Base-by-base conservation (phyloP, 2,113 vertebrate genomes). In the Podarcis raffonei region DNA sequence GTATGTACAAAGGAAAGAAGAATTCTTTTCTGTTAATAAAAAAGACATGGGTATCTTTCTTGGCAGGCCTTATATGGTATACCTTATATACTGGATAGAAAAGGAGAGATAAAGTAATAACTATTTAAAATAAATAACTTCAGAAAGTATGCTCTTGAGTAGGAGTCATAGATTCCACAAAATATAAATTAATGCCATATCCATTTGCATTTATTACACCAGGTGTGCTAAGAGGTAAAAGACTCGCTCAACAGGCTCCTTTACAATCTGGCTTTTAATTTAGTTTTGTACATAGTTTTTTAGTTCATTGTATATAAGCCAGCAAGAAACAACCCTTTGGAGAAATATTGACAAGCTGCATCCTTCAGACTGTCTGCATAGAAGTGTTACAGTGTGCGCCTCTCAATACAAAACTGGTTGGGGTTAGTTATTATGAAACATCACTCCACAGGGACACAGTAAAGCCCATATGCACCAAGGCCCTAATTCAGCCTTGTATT, bases 261-360 rank as follows among this genome's bases (percentile, higher is more conserved):
- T 0, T 32, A 48, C 53, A 32, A 23, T 0, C 0, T 3, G 66
- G 30, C 57, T 69, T 20, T 35, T 22, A 32, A 80, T 12, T 79
- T 86, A 77, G 37, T 84, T 91, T 77, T 87, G 89, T 81, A 86
- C 12, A n/a, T 87, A 25, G 65, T 66, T 57, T 5, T 4, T 87
- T 65, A 80, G 57, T 0, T 42, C 75, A 59, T 59, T 2, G 4
- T 59, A 35, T 71, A 30, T 59, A 75, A 81, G 65, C 20, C 16
- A 0, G 39, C 59, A 69, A 1, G 39, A 76, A 78, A 18, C 66
- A 16, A 69, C 0, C 1, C 87, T 75, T 48, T 53, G 39, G 62
- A 16, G 30, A 27, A 35, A 9, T 0, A 0, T 0, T 30, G 53
- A 75, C 76, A 82, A 82, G 20, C 37, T 72, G 37, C 18, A 65